A percentile compares a stretch with the other conserved stretches of the same genome.
Evolutionary conservation across 2,888 invertebrate species (phyloP).

Genomic region (Pardosa pseudoannulata): DNA sequence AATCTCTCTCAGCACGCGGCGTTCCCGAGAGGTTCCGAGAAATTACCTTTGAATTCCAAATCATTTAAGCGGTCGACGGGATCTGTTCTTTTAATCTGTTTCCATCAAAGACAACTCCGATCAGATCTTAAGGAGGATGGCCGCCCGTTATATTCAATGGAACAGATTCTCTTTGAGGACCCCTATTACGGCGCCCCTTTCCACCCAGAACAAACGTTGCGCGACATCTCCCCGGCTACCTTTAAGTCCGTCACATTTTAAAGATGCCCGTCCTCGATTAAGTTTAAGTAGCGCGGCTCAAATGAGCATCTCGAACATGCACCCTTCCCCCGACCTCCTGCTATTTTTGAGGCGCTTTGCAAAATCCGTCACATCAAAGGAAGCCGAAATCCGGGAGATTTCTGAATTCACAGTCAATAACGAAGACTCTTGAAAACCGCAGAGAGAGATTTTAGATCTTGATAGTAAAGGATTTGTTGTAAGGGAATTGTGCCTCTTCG

Average conservation of each 20-base stretch:
- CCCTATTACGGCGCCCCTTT: not conserved
- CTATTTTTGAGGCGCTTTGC: slow-evolving; percentile 14
- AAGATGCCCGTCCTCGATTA: slow-evolving; percentile 54
- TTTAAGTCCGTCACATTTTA: slow-evolving; percentile 68
- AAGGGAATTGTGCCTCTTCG: slow-evolving; percentile 5
- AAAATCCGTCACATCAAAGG: slow-evolving; percentile 46
- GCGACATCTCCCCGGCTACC: slow-evolving; percentile 21
- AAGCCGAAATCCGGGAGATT: slow-evolving; percentile 23
- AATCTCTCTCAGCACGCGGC: not conserved
- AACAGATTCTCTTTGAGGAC: slow-evolving; percentile 14
- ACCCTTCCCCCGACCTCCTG: not conserved
- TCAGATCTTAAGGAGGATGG: slow-evolving; percentile 10
- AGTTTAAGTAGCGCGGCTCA: slow-evolving; percentile 63
- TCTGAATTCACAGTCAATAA: slow-evolving; percentile 63
- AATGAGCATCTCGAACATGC: slow-evolving; percentile 64
- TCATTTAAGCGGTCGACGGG: slow-evolving; percentile 58
- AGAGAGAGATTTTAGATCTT: slow-evolving; percentile 59
- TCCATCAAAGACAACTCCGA: slow-evolving; percentile 24
- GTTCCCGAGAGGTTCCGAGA: slow-evolving; percentile 20
- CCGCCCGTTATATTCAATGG: slow-evolving; percentile 7
- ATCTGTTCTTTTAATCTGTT: slow-evolving; percentile 62
- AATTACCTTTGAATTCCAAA: slow-evolving; percentile 70
- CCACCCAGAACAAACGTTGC: slow-evolving; percentile 24
- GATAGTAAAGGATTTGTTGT: slow-evolving; percentile 44
- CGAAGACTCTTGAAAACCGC: slow-evolving; percentile 65